These are phyloP conservation scores for Oceanodroma leucorhoa DNA, from an alignment of 2,797 vertebrate genomes.

Conservation along the genomic window DNA sequence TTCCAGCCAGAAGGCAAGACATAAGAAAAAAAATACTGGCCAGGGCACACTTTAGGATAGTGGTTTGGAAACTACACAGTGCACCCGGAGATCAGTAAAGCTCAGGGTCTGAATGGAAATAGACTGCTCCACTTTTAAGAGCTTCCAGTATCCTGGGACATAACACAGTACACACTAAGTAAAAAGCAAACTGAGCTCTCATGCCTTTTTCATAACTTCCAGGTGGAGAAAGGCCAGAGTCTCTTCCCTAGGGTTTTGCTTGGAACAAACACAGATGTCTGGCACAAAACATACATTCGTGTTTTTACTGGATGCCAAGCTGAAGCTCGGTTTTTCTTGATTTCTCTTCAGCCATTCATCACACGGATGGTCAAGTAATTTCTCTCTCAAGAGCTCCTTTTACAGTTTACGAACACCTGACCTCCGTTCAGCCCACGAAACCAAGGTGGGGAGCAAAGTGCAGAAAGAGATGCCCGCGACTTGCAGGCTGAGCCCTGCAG, in stretches of 20 bases:
- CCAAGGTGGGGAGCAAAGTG: not conserved
- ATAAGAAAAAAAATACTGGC: not conserved
- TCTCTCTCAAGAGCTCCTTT: not conserved
- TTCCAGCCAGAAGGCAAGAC: not conserved
- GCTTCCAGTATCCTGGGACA: not conserved
- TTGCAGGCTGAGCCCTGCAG: not conserved
- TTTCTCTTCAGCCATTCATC: not conserved
- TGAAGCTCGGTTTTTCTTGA: not conserved
- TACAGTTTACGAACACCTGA: not conserved
- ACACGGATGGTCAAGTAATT: not conserved
- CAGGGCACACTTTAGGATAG: not conserved
- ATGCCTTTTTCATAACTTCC: constrained; percentile 19
- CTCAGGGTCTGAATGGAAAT: not conserved
- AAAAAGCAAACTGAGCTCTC: constrained; percentile 4
- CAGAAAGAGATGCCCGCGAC: not conserved
- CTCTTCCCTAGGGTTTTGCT: constrained; percentile 18
- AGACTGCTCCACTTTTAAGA: not conserved
- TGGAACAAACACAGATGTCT: constrained; percentile 32
- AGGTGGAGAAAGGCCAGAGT: constrained; percentile 33
- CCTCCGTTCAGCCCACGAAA: not conserved
- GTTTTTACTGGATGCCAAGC: constrained; percentile 20
- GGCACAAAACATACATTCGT: not conserved
- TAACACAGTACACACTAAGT: not conserved
- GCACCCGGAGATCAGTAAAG: not conserved
- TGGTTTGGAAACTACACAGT: not conserved